Evolutionary conservation across 1,140 invertebrate genomes (phyloP).

Genomic region (Stegodyphus mimosarum): DNA sequence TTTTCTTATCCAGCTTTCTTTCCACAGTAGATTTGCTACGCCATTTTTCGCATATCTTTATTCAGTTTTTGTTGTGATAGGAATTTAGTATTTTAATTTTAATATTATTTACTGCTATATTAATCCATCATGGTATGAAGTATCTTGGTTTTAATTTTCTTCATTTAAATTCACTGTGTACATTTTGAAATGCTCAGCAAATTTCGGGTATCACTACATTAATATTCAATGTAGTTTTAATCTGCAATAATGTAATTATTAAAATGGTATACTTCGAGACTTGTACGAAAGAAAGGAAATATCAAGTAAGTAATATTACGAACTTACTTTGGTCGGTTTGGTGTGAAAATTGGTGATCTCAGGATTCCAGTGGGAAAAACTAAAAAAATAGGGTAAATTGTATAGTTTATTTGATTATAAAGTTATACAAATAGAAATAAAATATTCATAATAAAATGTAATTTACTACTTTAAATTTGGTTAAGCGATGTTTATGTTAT

Average conservation of each 20-base stretch:
- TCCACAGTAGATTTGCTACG: too few species aligned
- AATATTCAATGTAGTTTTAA: neutral
- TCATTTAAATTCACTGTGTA: neutral
- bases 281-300: neutral
- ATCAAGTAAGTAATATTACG: neutral
- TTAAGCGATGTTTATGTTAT: neutral
- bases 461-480: neutral
- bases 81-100: too few species aligned
- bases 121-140: neutral
- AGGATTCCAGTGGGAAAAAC: conserved; percentile 77
- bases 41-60: too few species aligned
- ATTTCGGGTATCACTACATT: neutral
- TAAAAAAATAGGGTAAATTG: conserved; percentile 62
- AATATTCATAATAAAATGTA: neutral
- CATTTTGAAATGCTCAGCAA: neutral
- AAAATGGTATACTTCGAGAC: neutral
- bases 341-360: conserved; percentile 75
- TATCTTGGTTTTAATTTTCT: neutral
- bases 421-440: neutral
- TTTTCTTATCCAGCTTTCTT: too few species aligned
- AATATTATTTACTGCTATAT: neutral
- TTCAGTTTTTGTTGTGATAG: too few species aligned
- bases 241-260: conserved; percentile 1
- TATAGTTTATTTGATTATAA: neutral
- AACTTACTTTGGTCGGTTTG: conserved; percentile 72